Evolutionary conservation across 2,888 invertebrate genomes (phyloP).

Genomic region (Bellardia bayeri): DNA sequence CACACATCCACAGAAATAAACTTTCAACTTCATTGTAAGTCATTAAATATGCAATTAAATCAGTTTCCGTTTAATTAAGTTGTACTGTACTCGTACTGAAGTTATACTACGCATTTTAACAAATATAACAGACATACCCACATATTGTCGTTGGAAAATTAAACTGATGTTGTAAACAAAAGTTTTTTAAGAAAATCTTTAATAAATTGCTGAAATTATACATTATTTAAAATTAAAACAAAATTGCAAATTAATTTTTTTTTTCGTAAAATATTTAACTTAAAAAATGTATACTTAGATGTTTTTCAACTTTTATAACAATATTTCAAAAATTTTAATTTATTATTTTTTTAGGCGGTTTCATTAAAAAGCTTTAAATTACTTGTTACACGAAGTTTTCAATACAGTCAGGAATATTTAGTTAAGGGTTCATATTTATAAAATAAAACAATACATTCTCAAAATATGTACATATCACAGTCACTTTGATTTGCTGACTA

Average conservation of each 20-base stretch:
- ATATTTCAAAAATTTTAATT: constrained; percentile 4
- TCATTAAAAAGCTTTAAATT: constrained; percentile 42
- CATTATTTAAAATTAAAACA: constrained; percentile 1
- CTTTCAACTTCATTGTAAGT: constrained; percentile 74
- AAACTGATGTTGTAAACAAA: background rate
- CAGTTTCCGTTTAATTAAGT: constrained; percentile 83
- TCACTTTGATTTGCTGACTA: no score
- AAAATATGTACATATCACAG: no score
- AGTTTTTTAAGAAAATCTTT: constrained; percentile 8
- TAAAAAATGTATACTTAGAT: background rate
- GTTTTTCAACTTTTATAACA: background rate
- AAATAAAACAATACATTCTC: no score
- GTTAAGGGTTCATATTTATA: no score
- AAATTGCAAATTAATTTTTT: background rate
- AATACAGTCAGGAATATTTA: background rate
- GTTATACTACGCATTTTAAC: background rate
- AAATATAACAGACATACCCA: background rate
- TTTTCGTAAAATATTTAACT: background rate
- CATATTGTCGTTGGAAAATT: background rate
- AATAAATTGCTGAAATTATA: background rate
- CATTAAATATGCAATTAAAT: constrained; percentile 84
- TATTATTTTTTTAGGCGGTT: background rate
- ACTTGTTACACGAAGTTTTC: constrained; percentile 16
- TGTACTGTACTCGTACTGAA: constrained; percentile 3
- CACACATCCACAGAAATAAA: constrained; percentile 39